A percentile compares a stretch with the other conserved stretches of the same genome.
Evolutionary conservation across 2,113 vertebrate genomes (phyloP).

Genomic region (Empidonax alnorum): DNA sequence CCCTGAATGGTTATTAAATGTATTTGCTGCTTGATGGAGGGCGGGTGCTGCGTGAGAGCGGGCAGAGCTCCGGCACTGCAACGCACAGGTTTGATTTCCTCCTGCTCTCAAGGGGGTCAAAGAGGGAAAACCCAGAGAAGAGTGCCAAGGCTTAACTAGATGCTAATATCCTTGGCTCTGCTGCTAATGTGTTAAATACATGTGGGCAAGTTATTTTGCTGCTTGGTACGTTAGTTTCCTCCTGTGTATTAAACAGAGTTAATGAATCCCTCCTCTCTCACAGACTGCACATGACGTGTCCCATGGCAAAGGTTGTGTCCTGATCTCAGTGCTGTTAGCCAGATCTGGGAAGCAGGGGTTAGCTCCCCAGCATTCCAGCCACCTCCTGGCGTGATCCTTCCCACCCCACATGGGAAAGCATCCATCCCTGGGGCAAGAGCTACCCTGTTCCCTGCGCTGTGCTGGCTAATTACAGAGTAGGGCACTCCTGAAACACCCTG

Average conservation of each 20-base stretch:
- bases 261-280: not conserved
- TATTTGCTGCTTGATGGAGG: not conserved
- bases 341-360: not conserved
- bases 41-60: not conserved
- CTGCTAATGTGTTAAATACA: not conserved
- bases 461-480: not conserved
- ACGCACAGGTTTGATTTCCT: not conserved
- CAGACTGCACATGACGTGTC: not conserved
- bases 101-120: not conserved
- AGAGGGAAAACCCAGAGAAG: not conserved
- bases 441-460: not conserved
- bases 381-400: not conserved
- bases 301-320: not conserved
- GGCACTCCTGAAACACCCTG: not conserved
- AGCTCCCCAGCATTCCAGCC: not conserved
- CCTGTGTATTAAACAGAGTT: not conserved
- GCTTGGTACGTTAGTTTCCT: not conserved
- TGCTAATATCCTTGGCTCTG: slow-evolving; percentile 11
- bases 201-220: not conserved
- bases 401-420: not conserved
- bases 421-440: not conserved
- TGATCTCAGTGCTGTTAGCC: not conserved
- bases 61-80: not conserved
- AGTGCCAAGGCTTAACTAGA: slow-evolving; percentile 5
- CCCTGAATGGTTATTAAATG: not conserved